These are phyloP conservation scores for Pelodiscus sinensis DNA, from an alignment of 2,113 vertebrate genomes.

Conservation along the genomic window DNA sequence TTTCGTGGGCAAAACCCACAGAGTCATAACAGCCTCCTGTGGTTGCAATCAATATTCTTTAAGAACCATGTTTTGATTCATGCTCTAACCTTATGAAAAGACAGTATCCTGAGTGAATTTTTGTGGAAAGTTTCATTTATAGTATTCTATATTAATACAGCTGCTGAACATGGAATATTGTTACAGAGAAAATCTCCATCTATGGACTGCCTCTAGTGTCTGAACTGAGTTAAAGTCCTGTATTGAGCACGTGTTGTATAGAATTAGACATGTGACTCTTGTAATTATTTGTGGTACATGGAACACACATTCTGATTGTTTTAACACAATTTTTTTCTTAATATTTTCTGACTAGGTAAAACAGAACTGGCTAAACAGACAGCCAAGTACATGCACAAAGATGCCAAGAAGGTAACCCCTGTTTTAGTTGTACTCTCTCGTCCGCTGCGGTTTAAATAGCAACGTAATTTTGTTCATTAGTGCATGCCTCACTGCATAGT, in stretches of 20 bases:
- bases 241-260: neutral
- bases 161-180: neutral
- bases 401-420: conserved; percentile 89
- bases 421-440: fast-evolving
- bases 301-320: neutral
- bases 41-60: no score
- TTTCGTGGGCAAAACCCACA: no score
- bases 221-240: neutral
- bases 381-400: conserved; percentile 96
- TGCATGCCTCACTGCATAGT: neutral
- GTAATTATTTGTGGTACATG: neutral
- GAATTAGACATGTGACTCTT: neutral
- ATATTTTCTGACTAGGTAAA: conserved; percentile 84
- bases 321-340: neutral
- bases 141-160: no score
- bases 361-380: conserved; percentile 97
- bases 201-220: fast-evolving
- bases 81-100: no score
- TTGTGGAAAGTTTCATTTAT: neutral
- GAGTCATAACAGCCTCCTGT: no score
- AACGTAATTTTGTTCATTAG: no score
- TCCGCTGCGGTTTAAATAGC: fast-evolving
- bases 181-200: neutral
- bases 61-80: no score
- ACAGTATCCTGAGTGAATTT: no score